phyloP scores from a whole-genome alignment of 2,113 vertebrate species.

The Pseudopipra pipra region DNA sequence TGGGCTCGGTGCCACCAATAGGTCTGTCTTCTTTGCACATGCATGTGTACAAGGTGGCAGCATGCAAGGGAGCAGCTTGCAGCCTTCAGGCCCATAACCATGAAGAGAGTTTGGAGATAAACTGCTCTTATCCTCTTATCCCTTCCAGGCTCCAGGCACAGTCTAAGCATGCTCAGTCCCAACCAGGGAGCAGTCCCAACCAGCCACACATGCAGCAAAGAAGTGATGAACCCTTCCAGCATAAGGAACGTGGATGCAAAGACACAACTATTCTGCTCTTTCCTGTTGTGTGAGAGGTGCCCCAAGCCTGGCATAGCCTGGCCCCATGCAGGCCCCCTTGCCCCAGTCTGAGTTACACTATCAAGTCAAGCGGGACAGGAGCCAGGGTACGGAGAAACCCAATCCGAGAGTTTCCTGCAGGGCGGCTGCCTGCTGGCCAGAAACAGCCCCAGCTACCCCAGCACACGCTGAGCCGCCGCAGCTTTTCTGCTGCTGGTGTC shows the following conservation, averaged over 20 bases:
- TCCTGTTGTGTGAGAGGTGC: rapidly evolving
- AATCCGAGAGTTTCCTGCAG: not conserved
- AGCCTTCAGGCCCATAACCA: not conserved
- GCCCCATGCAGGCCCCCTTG: not conserved
- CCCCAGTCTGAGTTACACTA: not conserved
- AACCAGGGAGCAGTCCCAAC: rapidly evolving
- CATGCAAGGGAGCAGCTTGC: not conserved
- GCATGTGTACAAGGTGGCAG: not conserved
- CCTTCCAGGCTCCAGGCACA: rapidly evolving
- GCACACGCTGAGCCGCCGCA: not conserved
- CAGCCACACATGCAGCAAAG: rapidly evolving
- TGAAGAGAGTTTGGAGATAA: not conserved
- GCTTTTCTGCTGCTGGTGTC: not conserved
- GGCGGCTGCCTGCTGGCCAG: not conserved
- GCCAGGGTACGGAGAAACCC: not conserved
- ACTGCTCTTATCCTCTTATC: not conserved
- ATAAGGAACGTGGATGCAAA: not conserved
- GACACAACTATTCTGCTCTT: not conserved
- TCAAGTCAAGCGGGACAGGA: not conserved
- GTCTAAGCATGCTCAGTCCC: not conserved
- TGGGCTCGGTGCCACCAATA: not conserved
- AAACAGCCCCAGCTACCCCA: not conserved
- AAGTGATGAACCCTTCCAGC: not conserved
- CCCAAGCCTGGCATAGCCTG: rapidly evolving
- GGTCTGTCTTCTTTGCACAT: not conserved